Evolutionary conservation across 53 echinoderm and acorn worm genomes (phyloP), one percentile per base, ranked within the genome.

Genomic region (Patiria pectinifera): DNA sequence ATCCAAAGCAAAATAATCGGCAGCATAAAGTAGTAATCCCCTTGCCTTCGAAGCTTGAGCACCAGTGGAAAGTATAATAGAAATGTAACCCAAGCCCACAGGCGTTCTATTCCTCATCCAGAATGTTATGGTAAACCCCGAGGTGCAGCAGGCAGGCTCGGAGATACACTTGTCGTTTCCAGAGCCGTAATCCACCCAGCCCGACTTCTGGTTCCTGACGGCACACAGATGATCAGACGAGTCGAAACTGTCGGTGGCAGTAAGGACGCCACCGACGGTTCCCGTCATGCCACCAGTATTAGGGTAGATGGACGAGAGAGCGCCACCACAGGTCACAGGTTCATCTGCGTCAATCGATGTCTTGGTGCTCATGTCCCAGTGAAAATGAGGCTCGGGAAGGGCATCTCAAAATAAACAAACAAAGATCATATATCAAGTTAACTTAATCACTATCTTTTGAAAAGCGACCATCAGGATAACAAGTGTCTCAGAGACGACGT

Each of bases 281-380:
- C 90, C 90, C 22, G 90, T 66, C 90, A 90, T 81, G 19, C 90
- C 82, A 48, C 90, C 90, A 14, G 71, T 45, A 69, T 80, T 90
- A 25, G 90, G 63, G 47, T 90, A 90, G 90, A 90, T 90, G 62
- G 90, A 90, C 22, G 48, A 14, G 45, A 81, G 69, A 2, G 48
- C 45, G 14, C 69, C 80, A 0, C 62, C 82, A 69, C 90, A 90
- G 80, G 82, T 80, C 44, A 81, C 2, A 5, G 82, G 90, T 69
- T 90, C 90, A 7, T 82, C 90, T 4, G 80, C 45, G 25, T 69
- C 70, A 45, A 49, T 13, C 13, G 90, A 90, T 2, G 26, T 4
- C 82, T 82, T 90, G 24, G 90, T 90, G 90, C 80, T 81, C 63
- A 90, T 1, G 80, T 90, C 90, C 90, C 90, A 90, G 70, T 90